Percentiles rank a stretch among this genome's conserved stretches.
Evolutionary conservation across 2,113 vertebrate species (phyloP).

Genomic region (Alaudala cheleensis): DNA sequence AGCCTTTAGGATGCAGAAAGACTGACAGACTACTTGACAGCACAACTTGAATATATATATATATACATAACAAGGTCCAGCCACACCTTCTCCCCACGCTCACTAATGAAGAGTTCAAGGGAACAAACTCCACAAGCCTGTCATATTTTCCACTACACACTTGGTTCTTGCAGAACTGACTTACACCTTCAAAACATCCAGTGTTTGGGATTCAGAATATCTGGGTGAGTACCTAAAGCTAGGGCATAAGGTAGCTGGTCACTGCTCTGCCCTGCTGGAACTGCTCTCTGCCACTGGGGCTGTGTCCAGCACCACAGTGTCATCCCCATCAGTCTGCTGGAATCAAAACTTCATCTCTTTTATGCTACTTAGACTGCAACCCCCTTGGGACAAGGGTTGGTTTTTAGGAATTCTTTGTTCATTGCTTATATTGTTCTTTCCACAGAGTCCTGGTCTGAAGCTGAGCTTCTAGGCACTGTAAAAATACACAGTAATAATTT

Average conservation of each 20-base stretch:
- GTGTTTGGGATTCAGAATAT: background rate
- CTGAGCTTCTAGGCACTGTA: slow-evolving; percentile 3
- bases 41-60: background rate
- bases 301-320: background rate
- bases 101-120: background rate
- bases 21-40: background rate
- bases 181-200: background rate
- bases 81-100: rapidly evolving
- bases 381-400: background rate
- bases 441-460: background rate
- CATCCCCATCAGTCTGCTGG: background rate
- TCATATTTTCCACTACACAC: background rate
- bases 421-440: slow-evolving; percentile 9
- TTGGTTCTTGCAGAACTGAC: background rate
- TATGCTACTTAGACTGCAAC: background rate
- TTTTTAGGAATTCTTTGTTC: slow-evolving; percentile 16
- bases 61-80: too few species aligned
- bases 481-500: slow-evolving; percentile 11
- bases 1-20: background rate
- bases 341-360: background rate
- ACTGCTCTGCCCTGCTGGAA: background rate
- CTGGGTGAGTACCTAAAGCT: background rate
- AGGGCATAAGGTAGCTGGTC: background rate
- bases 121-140: background rate
- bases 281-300: background rate